Base-by-base conservation (phyloP, 2,113 vertebrate genomes). In the Pantherophis guttatus region DNA sequence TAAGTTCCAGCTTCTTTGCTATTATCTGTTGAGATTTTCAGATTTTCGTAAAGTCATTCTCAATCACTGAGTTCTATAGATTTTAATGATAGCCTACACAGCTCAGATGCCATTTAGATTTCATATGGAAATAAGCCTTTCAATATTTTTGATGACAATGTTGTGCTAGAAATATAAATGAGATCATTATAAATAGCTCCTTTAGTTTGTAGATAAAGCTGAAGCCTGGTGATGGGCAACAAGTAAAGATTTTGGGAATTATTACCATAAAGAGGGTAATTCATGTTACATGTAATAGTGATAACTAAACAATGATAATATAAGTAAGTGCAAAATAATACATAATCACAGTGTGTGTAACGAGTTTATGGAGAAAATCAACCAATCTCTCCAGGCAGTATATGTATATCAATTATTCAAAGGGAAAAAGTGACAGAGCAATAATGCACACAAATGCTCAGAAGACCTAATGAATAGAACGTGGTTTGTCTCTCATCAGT, bases 201-300 rank as follows among this genome's bases (percentile, higher is more conserved):
- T 50, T n/a, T 86, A 53, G n/a, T 89, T 91, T 88, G 53, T 17
- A 96, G 65, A 88, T 39, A 17, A 70, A 88, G 94, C 0, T 90
- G 93, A 94, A 95, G 70, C 90, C 94, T 89, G 87, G 95, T 65
- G 3, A 91, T 90, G 12, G 94, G 53, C 26, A 94, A 86, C 91
- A 95, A 96, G 94, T 65, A 91, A 96, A 75, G 62, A 94, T 92
- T 92, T 48, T 59, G 24, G 8, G 23, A 6, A 81, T 55, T 10
- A 17, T 86, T 88, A 29, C 48, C 26, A 50, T n/a, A 65, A 92
- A 70, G 12, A 29, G 21, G 0, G 24, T 92, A 54, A 2, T 52
- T 19, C 48, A 23, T 17, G 21, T 39, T 86, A 85, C 52, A 92
- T 87, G 57, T 21, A 65, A 52, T 87, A 33, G 26, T 33, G 12